Percentiles rank a stretch among this genome's conserved stretches.
Evolutionary conservation across 1,140 invertebrate species (phyloP).

Genomic region (Dreissena polymorpha): DNA sequence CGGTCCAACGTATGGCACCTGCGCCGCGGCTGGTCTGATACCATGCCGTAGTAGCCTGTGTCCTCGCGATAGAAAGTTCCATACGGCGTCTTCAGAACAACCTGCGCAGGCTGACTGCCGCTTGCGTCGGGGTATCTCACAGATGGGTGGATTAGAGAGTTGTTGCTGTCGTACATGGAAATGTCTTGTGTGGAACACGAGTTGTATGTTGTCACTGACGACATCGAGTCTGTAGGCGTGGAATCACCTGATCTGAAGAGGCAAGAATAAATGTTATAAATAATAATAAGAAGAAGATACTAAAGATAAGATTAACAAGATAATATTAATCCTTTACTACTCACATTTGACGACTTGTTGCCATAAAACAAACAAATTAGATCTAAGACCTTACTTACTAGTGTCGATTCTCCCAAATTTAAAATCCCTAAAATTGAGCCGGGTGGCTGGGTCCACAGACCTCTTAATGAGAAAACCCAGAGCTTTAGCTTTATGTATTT

Average conservation of each 20-base stretch:
- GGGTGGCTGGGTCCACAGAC: no score
- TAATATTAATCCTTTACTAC: no score
- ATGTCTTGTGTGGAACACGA: constrained; percentile 40
- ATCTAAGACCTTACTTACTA: no score
- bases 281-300: no score
- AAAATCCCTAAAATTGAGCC: no score
- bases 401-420: no score
- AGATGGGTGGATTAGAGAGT: constrained; percentile 18
- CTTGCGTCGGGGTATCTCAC: constrained; percentile 43
- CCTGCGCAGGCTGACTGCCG: constrained; percentile 61
- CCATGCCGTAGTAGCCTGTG: constrained; percentile 71
- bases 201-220: constrained; percentile 23
- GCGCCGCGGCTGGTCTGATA: constrained; percentile 70
- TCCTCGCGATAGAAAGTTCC: constrained; percentile 76
- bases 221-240: constrained; percentile 30
- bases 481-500: no score
- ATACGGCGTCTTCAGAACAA: constrained; percentile 75
- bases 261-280: constrained; percentile 10
- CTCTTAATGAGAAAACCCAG: no score
- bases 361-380: no score
- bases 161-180: constrained; percentile 43
- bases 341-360: no score
- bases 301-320: no score
- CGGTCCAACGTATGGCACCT: constrained; percentile 75
- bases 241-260: constrained; percentile 60